These are phyloP conservation scores for Lemur catta DNA, from an alignment of 2,797 vertebrate species.

Conservation along the genomic window DNA sequence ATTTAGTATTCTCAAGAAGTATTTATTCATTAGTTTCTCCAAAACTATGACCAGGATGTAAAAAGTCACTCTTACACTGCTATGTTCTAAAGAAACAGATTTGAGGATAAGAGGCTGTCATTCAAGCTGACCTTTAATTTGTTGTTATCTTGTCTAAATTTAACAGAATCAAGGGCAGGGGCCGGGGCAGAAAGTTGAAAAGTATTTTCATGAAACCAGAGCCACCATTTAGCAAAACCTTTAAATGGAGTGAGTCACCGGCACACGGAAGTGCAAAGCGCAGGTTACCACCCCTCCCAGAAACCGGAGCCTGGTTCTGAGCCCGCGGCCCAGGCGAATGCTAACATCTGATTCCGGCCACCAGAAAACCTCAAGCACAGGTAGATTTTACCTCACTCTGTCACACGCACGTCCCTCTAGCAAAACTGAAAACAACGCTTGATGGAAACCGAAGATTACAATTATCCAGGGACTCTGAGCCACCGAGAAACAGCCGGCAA, in stretches of 20 bases:
- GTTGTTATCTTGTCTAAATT: conserved; percentile 30
- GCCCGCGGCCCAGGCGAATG: neutral
- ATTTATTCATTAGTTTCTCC: neutral
- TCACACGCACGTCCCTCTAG: neutral
- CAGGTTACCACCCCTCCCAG: conserved; percentile 60
- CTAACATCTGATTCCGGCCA: neutral
- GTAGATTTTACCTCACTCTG: neutral
- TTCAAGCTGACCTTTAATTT: conserved; percentile 16
- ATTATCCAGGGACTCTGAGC: neutral
- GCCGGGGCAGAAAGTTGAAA: neutral
- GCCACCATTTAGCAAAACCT: conserved; percentile 65
- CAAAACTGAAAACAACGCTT: conserved; percentile 48
- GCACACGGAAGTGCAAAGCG: conserved; percentile 38
- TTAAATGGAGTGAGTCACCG: conserved; percentile 60
- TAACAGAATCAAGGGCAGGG: neutral
- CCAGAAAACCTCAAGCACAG: neutral
- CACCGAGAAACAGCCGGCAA: neutral
- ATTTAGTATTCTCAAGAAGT: neutral
- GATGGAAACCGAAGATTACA: neutral
- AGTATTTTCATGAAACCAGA: conserved; percentile 57
- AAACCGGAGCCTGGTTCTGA: neutral
- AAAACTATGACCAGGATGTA: neutral
- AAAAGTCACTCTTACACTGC: neutral
- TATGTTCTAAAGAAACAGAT: neutral
- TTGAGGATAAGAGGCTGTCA: neutral